phyloP scores from a whole-genome alignment of 1,140 invertebrate genomes.

The Apis mellifera region Amel_HAv3.1 CM009932.2:4782501-4783000 shows the following conservation, averaged over 20 bases:
- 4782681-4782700: neutral
- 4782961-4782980: neutral
- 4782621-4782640: conserved; percentile 21
- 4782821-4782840: conserved; percentile 40
- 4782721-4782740: neutral
- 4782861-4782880: conserved; percentile 15
- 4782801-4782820: conserved; percentile 1
- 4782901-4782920: conserved; percentile 43
- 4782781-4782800: neutral
- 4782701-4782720: conserved; percentile 8
- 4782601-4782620: conserved; percentile 28
- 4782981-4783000: neutral
- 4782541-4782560: neutral
- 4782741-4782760: conserved; percentile 23
- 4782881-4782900: conserved; percentile 30
- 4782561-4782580: neutral
- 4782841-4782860: conserved; percentile 25
- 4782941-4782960: conserved; percentile 15
- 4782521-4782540: neutral
- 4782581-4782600: conserved; percentile 43
- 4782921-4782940: conserved; percentile 4
- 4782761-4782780: conserved; percentile 34
- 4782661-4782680: neutral
- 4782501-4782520: neutral
- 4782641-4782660: conserved; percentile 46